Evolutionary conservation across 2,113 vertebrate genomes (phyloP), one percentile per base, ranked within the genome.

Genomic region (Platysteira castanea): DNA sequence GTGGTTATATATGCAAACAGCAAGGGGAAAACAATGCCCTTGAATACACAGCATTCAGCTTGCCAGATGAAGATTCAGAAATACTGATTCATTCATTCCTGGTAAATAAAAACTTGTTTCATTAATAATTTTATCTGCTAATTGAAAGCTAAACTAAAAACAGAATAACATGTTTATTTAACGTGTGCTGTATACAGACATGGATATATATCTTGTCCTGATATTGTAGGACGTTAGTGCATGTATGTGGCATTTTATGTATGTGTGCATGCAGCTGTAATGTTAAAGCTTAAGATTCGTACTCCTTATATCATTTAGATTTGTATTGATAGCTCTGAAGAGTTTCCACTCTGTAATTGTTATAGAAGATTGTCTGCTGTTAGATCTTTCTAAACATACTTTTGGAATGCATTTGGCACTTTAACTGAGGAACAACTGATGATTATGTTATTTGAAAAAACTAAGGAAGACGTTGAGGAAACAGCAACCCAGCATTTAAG

Each of bases 1-100:
- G 99, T 98, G 98, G 98, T 95, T 99, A 99, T 97, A 98, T 99
- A 97, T 99, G 99, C 97, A 99, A 99, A 91, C 98, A 98, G 91
- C 98, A 98, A 96, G 98, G 98, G 30, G 99, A 99, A 97, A 98
- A 98, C 96, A 96, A 98, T 85, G 98, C 98, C 96, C 97, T 98
- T 81, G 98, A 98, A 93, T 98, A 98, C 93, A 97, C 98, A 91
- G 98, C 98, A 73, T 97, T 97, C 93, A 98, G 93, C 56, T 97
- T 98, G 97, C 98, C 98, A 95, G 97, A 98, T 96, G 99, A 99
- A 97, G 99, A 99, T 97, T 99, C 99, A 75, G 98, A 98, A 94
- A 97, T 96, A 70, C 86, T 98, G 95, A 98, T 98, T 93, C 96
- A 95, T 95, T 98, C 98, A 69, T 97, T 95, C 82, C 97, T 99